These are phyloP conservation scores for Muschampia plurimacula DNA, from an alignment of 2,888 invertebrate species.

Conservation along the genomic window DNA sequence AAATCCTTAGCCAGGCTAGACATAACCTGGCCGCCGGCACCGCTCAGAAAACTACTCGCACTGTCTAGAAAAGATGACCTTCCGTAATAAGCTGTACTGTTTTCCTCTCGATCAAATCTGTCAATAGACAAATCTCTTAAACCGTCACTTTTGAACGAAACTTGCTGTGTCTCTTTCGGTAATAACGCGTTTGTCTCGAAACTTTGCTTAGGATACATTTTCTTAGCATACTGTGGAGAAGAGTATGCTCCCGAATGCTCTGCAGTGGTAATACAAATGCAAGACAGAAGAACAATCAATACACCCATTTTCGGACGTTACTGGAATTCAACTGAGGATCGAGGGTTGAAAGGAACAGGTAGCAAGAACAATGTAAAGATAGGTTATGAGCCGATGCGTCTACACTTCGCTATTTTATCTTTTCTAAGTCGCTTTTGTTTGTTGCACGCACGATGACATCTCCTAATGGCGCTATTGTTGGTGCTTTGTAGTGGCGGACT, in stretches of 20 bases:
- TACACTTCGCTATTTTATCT: conserved; percentile 76
- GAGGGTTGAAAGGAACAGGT: conserved; percentile 59
- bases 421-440: conserved; percentile 79
- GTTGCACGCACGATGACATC: conserved; percentile 82
- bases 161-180: conserved; percentile 66
- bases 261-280: conserved; percentile 49
- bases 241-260: conserved; percentile 83
- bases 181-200: conserved; percentile 67
- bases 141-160: conserved; percentile 57
- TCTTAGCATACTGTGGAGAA: conserved; percentile 82
- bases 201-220: conserved; percentile 70
- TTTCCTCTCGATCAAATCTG: conserved; percentile 61
- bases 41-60: conserved; percentile 74
- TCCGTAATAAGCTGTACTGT: conserved; percentile 63
- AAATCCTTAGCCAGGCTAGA: conserved; percentile 88
- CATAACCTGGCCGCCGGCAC: conserved; percentile 82
- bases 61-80: conserved; percentile 71
- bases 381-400: conserved; percentile 60
- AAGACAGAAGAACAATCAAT: conserved; percentile 56
- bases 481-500: conserved; percentile 60
- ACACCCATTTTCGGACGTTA: conserved; percentile 64
- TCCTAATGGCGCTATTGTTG: conserved; percentile 79
- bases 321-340: conserved; percentile 48
- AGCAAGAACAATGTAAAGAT: conserved; percentile 57
- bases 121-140: conserved; percentile 51